These are phyloP conservation scores for Bovichtus diacanthus DNA, from an alignment of 2,797 vertebrate species.

Conservation along the genomic window DNA sequence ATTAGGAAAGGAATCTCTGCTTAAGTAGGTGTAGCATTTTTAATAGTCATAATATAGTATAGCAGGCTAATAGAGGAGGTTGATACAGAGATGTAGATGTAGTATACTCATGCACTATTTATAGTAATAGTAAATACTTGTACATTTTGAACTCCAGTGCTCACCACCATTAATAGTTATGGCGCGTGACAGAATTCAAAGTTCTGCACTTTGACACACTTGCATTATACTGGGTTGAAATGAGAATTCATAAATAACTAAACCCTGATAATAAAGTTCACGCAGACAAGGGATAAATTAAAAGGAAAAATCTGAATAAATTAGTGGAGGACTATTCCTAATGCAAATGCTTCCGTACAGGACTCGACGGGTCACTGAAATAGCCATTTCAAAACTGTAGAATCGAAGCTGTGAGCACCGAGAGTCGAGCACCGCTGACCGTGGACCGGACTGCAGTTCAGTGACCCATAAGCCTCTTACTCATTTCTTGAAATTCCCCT, in stretches of 20 bases:
- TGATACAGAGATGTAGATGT: background rate
- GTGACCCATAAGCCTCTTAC: conserved; percentile 2
- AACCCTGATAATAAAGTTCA: background rate
- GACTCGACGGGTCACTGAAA: background rate
- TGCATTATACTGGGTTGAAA: background rate
- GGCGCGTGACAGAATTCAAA: background rate
- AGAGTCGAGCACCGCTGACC: background rate
- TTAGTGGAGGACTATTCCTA: background rate
- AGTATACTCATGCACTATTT: background rate
- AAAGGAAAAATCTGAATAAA: background rate
- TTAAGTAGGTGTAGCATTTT: background rate
- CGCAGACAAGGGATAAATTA: background rate
- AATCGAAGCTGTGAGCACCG: background rate
- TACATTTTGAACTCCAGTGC: background rate
- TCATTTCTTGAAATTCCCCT: background rate
- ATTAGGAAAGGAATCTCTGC: background rate
- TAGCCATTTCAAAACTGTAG: background rate
- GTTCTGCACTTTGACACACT: background rate
- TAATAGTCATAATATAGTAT: background rate
- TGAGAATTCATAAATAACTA: background rate
- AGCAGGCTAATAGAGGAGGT: background rate
- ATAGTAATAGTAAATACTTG: conserved; percentile 6
- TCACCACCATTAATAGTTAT: background rate
- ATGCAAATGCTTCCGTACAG: background rate
- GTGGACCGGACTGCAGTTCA: conserved; percentile 15